These are phyloP conservation scores for Caradrina kadenii DNA, from an alignment of 2,888 invertebrate genomes.

Conservation along the genomic window DNA sequence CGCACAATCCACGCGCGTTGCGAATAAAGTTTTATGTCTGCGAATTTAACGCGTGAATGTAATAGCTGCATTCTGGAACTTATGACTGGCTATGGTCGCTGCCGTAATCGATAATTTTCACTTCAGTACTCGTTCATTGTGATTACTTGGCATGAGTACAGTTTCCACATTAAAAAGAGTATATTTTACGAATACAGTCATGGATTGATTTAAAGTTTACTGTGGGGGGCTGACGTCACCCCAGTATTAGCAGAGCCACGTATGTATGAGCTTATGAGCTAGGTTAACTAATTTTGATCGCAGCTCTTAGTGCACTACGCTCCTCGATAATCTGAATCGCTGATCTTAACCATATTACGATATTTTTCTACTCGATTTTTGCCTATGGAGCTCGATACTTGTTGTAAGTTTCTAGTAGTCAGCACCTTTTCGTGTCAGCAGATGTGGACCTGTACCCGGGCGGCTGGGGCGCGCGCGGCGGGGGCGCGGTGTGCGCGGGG, in stretches of 20 bases:
- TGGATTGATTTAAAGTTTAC: slow-evolving; percentile 8
- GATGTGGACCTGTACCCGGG: slow-evolving; percentile 68
- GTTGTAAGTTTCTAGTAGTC: background rate
- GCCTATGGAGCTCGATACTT: too few species aligned
- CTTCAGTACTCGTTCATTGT: slow-evolving; percentile 28
- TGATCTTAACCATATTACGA: too few species aligned
- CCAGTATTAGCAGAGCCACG: too few species aligned
- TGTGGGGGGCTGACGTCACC: background rate
- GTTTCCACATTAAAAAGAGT: slow-evolving; percentile 5
- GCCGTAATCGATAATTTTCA: slow-evolving; percentile 45
- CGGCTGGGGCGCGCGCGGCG: slow-evolving; percentile 48
- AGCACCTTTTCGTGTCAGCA: slow-evolving; percentile 27
- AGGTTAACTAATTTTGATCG: too few species aligned
- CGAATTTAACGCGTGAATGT: slow-evolving; percentile 44
- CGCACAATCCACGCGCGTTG: slow-evolving; percentile 11
- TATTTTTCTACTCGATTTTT: too few species aligned
- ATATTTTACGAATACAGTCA: slow-evolving; percentile 2
- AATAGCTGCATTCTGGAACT: slow-evolving; percentile 37
- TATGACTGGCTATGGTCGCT: slow-evolving; percentile 23
- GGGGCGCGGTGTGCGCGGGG: slow-evolving; percentile 62
- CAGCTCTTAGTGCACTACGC: too few species aligned
- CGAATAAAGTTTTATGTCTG: slow-evolving; percentile 38
- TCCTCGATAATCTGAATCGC: too few species aligned
- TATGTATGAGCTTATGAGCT: too few species aligned
- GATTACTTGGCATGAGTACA: slow-evolving; percentile 26